Percentiles rank a stretch among this genome's conserved stretches.
phyloP scores from a whole-genome alignment of 2,797 vertebrate species.

The Acipenser oxyrinchus region DNA sequence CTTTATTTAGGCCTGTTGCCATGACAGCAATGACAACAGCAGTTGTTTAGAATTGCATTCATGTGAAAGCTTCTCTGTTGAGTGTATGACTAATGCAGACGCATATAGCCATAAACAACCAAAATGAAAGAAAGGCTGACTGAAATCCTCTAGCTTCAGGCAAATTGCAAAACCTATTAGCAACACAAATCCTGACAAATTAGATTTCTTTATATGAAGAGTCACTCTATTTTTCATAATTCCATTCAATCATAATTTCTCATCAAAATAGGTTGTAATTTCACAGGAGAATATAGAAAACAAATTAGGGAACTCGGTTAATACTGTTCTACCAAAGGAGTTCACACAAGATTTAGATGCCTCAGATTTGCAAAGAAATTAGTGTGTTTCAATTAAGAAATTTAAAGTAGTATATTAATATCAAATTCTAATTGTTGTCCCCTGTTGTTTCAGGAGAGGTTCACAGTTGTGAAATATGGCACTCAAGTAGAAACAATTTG shows the following conservation, averaged over 20 bases:
- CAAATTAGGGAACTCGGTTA: not conserved
- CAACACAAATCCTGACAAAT: conserved; percentile 11
- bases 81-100: conserved; percentile 14
- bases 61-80: conserved; percentile 11
- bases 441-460: not conserved
- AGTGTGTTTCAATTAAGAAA: no score
- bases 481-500: no score
- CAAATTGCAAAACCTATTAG: conserved; percentile 14
- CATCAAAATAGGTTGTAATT: not conserved
- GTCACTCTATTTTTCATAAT: conserved; percentile 5
- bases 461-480: no score
- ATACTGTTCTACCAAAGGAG: not conserved
- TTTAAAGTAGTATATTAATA: no score
- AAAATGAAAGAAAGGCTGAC: conserved; percentile 10
- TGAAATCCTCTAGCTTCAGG: conserved; percentile 11
- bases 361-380: conserved; percentile 4
- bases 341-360: conserved; percentile 8
- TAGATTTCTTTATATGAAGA: conserved; percentile 7
- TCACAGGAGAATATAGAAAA: conserved; percentile 3
- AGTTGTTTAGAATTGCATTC: conserved; percentile 17
- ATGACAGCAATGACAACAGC: conserved; percentile 18
- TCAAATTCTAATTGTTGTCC: conserved; percentile 1
- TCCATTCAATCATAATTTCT: not conserved
- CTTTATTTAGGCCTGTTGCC: conserved; percentile 14
- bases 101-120: conserved; percentile 7